Evolutionary conservation across 2,113 vertebrate species (phyloP).

Genomic region (Petaurus breviceps): DNA sequence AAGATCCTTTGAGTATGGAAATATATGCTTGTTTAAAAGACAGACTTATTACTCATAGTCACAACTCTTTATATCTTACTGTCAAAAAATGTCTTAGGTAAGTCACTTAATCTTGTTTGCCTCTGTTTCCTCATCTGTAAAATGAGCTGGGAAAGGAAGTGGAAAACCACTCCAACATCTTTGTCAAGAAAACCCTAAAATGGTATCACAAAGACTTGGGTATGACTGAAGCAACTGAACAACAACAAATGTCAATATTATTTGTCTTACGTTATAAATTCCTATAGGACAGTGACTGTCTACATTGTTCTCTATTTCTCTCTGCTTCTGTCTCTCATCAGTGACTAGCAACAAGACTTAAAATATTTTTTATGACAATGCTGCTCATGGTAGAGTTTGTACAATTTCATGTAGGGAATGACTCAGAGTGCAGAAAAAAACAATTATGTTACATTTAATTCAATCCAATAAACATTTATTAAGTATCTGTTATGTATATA

Average conservation of each 20-base stretch:
- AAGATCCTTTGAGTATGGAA: neutral
- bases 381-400: neutral
- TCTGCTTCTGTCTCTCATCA: neutral
- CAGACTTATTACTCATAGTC: neutral
- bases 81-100: neutral
- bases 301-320: neutral
- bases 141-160: neutral
- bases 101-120: neutral
- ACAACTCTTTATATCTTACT: neutral
- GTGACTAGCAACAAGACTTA: neutral
- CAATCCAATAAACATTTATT: neutral
- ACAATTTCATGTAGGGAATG: neutral
- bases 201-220: neutral
- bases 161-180: neutral
- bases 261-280: conserved; percentile 51
- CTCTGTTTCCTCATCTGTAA: neutral
- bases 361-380: neutral
- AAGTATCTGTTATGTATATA: neutral
- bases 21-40: neutral
- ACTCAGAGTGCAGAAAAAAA: neutral
- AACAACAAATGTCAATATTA: neutral
- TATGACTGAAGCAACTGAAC: neutral
- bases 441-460: neutral
- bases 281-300: neutral
- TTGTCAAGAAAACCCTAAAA: neutral